Conservation (phyloP, 2,888 invertebrate genomes). For the Laspeyria flexula region DNA sequence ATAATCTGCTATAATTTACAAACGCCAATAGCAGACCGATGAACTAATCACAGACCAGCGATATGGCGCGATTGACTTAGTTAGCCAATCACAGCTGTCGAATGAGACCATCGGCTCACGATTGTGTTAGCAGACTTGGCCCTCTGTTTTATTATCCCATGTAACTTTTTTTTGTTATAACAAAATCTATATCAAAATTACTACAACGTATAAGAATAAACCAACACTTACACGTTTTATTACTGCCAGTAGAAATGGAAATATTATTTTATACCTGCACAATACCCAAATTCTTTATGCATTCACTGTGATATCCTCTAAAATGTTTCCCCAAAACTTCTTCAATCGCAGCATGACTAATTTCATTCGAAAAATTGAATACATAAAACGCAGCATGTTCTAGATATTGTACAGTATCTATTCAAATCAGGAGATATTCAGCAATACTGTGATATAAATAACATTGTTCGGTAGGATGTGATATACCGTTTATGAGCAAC, state of each 20-base stretch:
- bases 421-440: conserved; percentile 42
- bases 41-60: no score
- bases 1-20: no score
- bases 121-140: no score
- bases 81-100: no score
- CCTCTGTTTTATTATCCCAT: no score
- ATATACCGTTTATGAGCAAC: conserved; percentile 78
- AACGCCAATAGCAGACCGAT: no score
- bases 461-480: conserved; percentile 72
- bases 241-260: not conserved
- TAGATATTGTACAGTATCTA: conserved; percentile 25
- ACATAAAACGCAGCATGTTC: conserved; percentile 14
- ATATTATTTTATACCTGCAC: not conserved
- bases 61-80: no score
- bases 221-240: not conserved
- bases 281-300: conserved; percentile 8
- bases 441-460: conserved; percentile 58
- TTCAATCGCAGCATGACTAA: conserved; percentile 29
- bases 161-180: no score
- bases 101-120: no score
- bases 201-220: not conserved
- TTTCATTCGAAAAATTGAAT: conserved; percentile 32
- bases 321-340: conserved; percentile 10
- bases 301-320: conserved; percentile 3
- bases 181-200: no score